Percentiles rank a stretch among this genome's conserved stretches.
phyloP scores from a whole-genome alignment of 2,797 vertebrate species.

The Mus spretus region DNA sequence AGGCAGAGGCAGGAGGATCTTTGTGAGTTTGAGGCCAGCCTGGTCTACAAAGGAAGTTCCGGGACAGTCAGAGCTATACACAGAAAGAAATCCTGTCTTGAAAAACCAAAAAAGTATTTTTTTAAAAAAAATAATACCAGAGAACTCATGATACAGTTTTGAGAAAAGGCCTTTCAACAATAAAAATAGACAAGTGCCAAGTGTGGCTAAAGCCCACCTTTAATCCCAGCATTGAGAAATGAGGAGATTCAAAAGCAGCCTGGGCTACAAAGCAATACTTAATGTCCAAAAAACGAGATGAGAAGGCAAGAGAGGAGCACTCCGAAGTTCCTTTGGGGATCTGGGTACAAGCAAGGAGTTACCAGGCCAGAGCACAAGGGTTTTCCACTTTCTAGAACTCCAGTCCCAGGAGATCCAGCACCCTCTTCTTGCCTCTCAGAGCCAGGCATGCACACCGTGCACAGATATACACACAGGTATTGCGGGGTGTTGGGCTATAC shows the following conservation, averaged over 20 bases:
- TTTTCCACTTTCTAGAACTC: not conserved
- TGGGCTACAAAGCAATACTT: not conserved
- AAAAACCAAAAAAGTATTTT: too few species aligned
- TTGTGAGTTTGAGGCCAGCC: too few species aligned
- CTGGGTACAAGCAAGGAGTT: not conserved
- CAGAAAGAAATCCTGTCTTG: too few species aligned
- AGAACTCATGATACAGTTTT: not conserved
- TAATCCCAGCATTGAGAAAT: not conserved
- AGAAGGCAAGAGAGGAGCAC: not conserved
- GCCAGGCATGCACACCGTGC: too few species aligned
- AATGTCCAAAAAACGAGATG: not conserved
- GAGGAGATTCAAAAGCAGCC: not conserved
- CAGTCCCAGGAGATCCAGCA: not conserved
- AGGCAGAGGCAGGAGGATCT: too few species aligned
- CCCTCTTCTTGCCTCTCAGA: not conserved
- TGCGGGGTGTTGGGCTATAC: too few species aligned
- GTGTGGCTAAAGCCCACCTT: not conserved
- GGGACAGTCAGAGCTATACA: too few species aligned
- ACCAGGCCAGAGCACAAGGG: not conserved
- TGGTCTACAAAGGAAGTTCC: too few species aligned
- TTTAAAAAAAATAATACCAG: too few species aligned
- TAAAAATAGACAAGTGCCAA: not conserved
- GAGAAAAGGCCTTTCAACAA: not conserved
- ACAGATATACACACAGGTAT: not conserved
- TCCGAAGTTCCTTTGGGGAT: not conserved